phyloP scores from a whole-genome alignment of 35 echinoderm and acorn worm species.

The Anneissia japonica region DNA sequence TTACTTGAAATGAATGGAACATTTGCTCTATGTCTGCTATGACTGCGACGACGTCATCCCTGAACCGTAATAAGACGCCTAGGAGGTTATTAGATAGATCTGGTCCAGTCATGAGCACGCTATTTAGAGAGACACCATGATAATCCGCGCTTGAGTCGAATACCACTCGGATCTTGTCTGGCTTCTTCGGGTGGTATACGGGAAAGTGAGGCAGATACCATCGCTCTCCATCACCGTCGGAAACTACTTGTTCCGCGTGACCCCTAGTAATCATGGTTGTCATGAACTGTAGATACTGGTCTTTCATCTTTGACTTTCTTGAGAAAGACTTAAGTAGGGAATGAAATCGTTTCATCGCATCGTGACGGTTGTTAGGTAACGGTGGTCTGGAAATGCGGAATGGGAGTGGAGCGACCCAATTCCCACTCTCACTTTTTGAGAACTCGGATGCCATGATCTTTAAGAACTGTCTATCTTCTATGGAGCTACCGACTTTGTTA shows the following conservation, averaged over 20 bases:
- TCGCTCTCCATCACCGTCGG: neutral
- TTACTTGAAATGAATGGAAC: constrained; percentile 41
- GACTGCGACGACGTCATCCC: neutral
- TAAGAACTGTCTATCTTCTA: neutral
- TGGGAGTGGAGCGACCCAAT: neutral
- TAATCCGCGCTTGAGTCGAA: neutral
- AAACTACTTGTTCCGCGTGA: constrained; percentile 1
- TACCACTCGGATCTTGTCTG: neutral
- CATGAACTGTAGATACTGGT: constrained; percentile 21
- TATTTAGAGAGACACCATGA: constrained; percentile 14
- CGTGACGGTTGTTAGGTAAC: neutral
- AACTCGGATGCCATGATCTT: neutral
- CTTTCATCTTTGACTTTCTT: neutral
- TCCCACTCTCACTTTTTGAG: neutral
- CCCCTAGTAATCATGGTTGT: constrained; percentile 11
- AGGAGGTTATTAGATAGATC: neutral
- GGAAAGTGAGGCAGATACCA: neutral
- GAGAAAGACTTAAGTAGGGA: neutral
- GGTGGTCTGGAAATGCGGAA: neutral
- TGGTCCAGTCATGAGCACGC: constrained; percentile 4
- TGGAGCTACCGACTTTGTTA: neutral
- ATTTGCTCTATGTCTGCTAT: neutral
- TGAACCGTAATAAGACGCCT: neutral
- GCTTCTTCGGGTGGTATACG: constrained; percentile 13
- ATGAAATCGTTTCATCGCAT: neutral